Percentiles rank a stretch among this genome's conserved stretches.
Conservation (phyloP, 2,888 invertebrate genomes). For the Escarpia spicata region DNA sequence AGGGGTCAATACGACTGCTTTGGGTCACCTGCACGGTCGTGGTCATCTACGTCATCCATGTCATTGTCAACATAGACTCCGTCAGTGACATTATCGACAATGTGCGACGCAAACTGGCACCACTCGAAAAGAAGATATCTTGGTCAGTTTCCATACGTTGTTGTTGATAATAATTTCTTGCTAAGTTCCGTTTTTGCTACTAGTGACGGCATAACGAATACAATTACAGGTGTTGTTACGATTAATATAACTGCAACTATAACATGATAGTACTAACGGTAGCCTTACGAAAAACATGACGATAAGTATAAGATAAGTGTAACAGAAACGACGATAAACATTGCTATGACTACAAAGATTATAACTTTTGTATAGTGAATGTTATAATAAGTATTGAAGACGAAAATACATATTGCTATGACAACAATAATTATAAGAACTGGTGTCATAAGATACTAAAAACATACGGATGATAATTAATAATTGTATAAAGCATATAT, state of each 20-base stretch:
- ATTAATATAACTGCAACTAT: not conserved
- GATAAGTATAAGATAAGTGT: not conserved
- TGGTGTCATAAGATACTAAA: not conserved
- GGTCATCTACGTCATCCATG: conserved; percentile 37
- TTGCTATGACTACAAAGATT: not conserved
- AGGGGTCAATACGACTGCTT: too few relatives aligned
- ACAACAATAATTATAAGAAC: not conserved
- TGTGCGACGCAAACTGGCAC: not conserved
- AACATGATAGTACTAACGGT: not conserved
- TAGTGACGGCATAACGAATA: not conserved
- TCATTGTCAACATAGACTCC: conserved; percentile 28
- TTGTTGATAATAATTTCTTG: not conserved
- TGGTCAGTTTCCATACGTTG: not conserved
- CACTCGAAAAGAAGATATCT: not conserved
- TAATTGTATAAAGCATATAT: too few relatives aligned
- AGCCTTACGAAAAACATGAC: not conserved
- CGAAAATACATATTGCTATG: not conserved
- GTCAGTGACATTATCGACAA: conserved; percentile 22
- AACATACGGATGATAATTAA: too few relatives aligned
- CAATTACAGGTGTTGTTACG: not conserved
- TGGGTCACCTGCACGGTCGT: conserved; percentile 40
- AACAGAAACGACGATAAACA: not conserved
- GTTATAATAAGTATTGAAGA: not conserved
- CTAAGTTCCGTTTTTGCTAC: not conserved
- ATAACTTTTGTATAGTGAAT: not conserved